These are phyloP conservation scores for Drosophila kanapiae DNA, from an alignment of 1,140 invertebrate species.

Conservation along the genomic window DNA sequence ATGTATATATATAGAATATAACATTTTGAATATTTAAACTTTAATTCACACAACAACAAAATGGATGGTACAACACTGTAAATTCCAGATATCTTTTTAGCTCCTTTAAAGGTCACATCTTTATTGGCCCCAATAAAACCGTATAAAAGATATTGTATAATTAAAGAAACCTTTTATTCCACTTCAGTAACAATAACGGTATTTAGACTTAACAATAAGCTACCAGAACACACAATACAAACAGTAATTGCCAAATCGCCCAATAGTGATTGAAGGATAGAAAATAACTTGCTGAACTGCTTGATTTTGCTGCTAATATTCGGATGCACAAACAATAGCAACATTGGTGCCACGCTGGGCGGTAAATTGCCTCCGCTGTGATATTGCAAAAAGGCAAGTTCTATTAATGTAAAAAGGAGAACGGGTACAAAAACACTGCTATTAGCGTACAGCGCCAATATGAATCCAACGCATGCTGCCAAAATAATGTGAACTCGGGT, in stretches of 20 bases:
- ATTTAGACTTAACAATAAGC: constrained; percentile 19
- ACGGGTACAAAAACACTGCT: constrained; percentile 35
- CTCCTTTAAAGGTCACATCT: background rate
- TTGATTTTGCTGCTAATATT: constrained; percentile 29
- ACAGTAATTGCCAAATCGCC: constrained; percentile 33
- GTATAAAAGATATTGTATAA: too few relatives aligned
- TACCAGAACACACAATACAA: constrained; percentile 27
- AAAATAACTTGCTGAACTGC: constrained; percentile 34
- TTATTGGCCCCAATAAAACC: background rate
- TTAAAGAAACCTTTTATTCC: constrained; percentile 5
- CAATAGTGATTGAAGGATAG: constrained; percentile 26
- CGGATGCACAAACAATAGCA: constrained; percentile 23
- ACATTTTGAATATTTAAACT: too few relatives aligned
- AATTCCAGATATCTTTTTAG: background rate
- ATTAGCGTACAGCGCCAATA: constrained; percentile 19
- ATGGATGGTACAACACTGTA: too few relatives aligned
- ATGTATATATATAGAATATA: too few relatives aligned
- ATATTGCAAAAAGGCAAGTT: constrained; percentile 25
- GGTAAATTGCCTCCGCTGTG: constrained; percentile 9
- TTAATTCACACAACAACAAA: too few relatives aligned
- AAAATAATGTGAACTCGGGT: constrained; percentile 24
- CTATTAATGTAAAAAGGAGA: constrained; percentile 16
- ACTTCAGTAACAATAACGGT: constrained; percentile 6
- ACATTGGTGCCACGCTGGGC: constrained; percentile 15
- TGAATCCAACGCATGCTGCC: constrained; percentile 19